Conservation (phyloP, 2,888 invertebrate genomes). For the Cyclophora punctaria region DNA sequence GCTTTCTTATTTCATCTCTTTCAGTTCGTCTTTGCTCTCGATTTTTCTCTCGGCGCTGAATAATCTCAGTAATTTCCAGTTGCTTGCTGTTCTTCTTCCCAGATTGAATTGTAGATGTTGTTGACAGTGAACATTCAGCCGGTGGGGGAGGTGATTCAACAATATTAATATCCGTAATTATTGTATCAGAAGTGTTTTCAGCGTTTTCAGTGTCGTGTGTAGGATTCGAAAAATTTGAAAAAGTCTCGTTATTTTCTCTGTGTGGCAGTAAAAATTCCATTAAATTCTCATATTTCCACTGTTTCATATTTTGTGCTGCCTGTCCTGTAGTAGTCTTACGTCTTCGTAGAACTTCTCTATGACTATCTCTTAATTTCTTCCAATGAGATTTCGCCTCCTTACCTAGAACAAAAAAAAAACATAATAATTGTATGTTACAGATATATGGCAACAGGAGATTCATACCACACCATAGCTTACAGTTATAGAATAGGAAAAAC, state of each 20-base stretch:
- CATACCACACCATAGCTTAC: background rate
- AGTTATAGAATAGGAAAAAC: background rate
- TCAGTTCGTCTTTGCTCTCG: slow-evolving; percentile 11
- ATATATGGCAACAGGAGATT: background rate
- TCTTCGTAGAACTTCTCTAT: slow-evolving; percentile 20
- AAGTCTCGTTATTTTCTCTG: slow-evolving; percentile 2
- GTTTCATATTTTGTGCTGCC: background rate
- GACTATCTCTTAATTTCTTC: slow-evolving; percentile 21
- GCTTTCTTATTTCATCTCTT: slow-evolving; percentile 12
- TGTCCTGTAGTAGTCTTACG: slow-evolving; percentile 6
- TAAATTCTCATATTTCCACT: slow-evolving; percentile 19
- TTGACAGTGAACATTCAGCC: background rate
- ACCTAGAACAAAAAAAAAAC: slow-evolving; percentile 9
- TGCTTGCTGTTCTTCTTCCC: slow-evolving; percentile 8
- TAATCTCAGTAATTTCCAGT: slow-evolving; percentile 5
- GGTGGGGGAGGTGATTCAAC: slow-evolving; percentile 6
- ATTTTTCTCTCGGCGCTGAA: slow-evolving; percentile 9
- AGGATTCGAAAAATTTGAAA: background rate
- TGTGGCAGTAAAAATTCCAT: slow-evolving; percentile 19
- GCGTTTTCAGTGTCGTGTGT: background rate
- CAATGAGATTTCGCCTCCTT: slow-evolving; percentile 21
- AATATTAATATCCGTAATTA: background rate
- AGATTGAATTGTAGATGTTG: slow-evolving; percentile 6
- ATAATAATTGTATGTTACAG: background rate
- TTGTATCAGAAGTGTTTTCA: no score